These are phyloP conservation scores for Brachyhypopomus gauderio DNA, from an alignment of 2,113 vertebrate genomes.

Conservation along the genomic window DNA sequence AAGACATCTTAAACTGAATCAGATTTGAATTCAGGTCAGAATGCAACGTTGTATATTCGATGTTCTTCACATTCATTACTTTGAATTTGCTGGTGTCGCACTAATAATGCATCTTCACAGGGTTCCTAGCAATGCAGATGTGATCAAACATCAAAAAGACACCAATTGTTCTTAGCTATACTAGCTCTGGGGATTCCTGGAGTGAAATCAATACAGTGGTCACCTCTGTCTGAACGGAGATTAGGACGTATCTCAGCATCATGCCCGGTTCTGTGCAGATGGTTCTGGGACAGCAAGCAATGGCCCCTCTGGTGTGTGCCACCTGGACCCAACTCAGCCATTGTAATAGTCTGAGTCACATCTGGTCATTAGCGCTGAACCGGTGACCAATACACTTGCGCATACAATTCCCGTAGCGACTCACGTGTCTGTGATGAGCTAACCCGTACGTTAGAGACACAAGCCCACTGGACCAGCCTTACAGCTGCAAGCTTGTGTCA, in stretches of 20 bases:
- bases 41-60: neutral
- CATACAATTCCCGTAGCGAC: constrained; percentile 27
- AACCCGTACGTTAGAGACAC: constrained; percentile 26
- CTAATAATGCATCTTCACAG: too few species aligned
- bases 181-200: neutral
- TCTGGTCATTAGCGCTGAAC: constrained; percentile 49
- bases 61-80: neutral
- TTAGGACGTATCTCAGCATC: constrained; percentile 13
- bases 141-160: neutral
- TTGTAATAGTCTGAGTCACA: constrained; percentile 32
- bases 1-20: neutral
- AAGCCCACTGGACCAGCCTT: neutral
- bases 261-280: constrained; percentile 30
- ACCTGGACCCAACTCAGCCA: constrained; percentile 39
- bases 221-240: constrained; percentile 34
- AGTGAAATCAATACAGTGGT: constrained; percentile 11
- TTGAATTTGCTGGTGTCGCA: neutral
- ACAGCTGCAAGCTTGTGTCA: constrained; percentile 12
- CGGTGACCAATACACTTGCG: constrained; percentile 44
- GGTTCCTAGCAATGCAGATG: too few species aligned
- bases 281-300: constrained; percentile 16
- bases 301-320: constrained; percentile 14
- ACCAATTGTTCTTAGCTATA: neutral
- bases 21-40: neutral
- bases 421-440: constrained; percentile 20